Evolutionary conservation across 2,797 vertebrate species (phyloP).

Genomic region (Sebastes aleutianus): DNA sequence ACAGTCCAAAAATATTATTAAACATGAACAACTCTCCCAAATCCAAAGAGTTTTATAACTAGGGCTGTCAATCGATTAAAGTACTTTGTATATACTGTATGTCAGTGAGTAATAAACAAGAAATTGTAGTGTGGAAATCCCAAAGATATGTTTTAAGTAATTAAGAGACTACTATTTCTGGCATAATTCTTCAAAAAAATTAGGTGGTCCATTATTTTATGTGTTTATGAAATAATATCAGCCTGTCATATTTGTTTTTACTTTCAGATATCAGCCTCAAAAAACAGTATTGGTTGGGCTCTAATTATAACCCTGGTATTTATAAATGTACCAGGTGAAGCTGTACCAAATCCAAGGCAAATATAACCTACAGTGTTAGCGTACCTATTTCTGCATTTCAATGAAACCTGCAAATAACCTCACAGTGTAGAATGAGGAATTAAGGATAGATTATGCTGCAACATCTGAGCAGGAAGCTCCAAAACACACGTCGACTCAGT

Average conservation of each 20-base stretch:
- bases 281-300: neutral
- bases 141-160: neutral
- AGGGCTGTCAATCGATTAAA: too few species aligned
- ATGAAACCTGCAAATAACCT: conserved; percentile 21
- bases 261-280: neutral
- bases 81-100: neutral
- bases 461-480: conserved; percentile 8
- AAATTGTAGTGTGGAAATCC: neutral
- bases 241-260: neutral
- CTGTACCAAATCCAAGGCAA: neutral
- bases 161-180: neutral
- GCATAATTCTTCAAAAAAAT: neutral
- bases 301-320: neutral
- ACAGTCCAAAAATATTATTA: too few species aligned
- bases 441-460: conserved; percentile 6
- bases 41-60: too few species aligned
- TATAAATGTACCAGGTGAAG: neutral
- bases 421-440: conserved; percentile 12
- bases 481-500: neutral
- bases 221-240: neutral
- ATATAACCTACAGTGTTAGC: neutral
- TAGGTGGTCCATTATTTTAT: too few species aligned
- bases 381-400: neutral
- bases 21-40: too few species aligned
- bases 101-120: neutral